These are phyloP conservation scores for Eutolmus rufibarbis DNA, from an alignment of 2,888 invertebrate species.

Conservation along the genomic window DNA sequence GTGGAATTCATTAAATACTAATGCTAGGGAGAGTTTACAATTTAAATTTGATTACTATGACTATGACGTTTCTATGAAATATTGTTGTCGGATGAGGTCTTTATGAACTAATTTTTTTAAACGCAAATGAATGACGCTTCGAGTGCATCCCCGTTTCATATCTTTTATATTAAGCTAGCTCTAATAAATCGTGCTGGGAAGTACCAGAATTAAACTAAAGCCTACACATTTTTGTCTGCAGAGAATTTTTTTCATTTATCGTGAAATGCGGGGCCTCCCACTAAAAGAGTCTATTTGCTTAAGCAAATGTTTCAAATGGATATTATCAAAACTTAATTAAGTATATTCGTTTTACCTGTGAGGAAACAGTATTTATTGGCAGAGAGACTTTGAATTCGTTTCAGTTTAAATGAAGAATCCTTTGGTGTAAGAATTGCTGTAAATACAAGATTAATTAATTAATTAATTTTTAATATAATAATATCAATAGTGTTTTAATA, in stretches of 20 bases:
- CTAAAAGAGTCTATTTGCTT: no score
- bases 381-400: neutral
- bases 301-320: neutral
- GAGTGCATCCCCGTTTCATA: neutral
- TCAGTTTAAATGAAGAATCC: neutral
- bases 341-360: neutral
- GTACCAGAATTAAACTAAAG: neutral
- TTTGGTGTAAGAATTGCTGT: neutral
- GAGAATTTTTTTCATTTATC: neutral
- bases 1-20: neutral
- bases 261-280: neutral
- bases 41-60: no score
- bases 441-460: no score
- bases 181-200: neutral
- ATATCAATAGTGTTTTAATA: neutral
- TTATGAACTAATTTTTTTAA: neutral
- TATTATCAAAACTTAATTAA: neutral
- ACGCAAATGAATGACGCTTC: neutral
- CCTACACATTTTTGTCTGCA: neutral
- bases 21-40: neutral
- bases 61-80: no score
- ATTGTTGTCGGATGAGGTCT: no score
- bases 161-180: neutral
- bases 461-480: no score
- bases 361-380: neutral